Conservation (phyloP, 1,140 invertebrate genomes). For the Cyrtorhinus lividipennis region DNA sequence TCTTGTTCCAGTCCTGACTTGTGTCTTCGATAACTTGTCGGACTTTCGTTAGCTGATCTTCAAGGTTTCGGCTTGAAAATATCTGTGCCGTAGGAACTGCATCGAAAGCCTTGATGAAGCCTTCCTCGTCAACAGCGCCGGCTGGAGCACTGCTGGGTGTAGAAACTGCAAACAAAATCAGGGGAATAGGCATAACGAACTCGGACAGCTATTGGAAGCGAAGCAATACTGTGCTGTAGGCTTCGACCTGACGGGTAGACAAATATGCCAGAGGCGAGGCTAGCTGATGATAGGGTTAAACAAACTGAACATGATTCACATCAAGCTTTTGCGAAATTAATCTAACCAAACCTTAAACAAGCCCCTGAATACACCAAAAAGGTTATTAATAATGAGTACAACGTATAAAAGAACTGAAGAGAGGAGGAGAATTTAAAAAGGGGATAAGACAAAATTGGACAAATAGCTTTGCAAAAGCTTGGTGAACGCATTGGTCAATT, state of each 20-base stretch:
- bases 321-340: too few relatives aligned
- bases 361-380: too few relatives aligned
- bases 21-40: conserved; percentile 60
- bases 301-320: too few relatives aligned
- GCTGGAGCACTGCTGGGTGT: not conserved
- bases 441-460: too few relatives aligned
- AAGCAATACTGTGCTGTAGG: not conserved
- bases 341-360: too few relatives aligned
- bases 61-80: conserved; percentile 68
- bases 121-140: conserved; percentile 76
- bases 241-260: not conserved
- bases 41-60: conserved; percentile 64
- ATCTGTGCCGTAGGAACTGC: conserved; percentile 62
- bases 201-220: not conserved
- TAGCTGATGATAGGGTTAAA: too few relatives aligned
- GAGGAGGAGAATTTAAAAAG: too few relatives aligned
- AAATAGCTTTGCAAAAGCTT: too few relatives aligned
- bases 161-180: not conserved
- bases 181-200: not conserved
- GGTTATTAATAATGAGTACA: too few relatives aligned
- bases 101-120: conserved; percentile 73
- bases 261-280: too few relatives aligned
- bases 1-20: conserved; percentile 82
- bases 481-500: too few relatives aligned
- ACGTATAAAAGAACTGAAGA: too few relatives aligned